A percentile compares a stretch with the other conserved stretches of the same genome.
phyloP scores from a whole-genome alignment of 2,113 vertebrate genomes.

The Prochilodus magdalenae region DNA sequence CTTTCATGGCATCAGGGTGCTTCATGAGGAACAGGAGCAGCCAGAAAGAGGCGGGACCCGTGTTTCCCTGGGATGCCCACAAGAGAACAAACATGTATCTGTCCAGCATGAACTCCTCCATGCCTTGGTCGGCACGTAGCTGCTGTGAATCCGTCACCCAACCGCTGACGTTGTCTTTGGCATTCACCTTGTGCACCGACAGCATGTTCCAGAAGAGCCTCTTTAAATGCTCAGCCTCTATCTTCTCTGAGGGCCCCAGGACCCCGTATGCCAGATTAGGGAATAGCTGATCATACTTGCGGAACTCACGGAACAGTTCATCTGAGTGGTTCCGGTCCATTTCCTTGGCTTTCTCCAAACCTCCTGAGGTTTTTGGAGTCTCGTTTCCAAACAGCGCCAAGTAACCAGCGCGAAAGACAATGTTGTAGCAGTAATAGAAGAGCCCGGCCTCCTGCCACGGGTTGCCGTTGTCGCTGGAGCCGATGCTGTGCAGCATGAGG shows the following conservation, averaged over 20 bases:
- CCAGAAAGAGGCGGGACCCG: conserved; percentile 89
- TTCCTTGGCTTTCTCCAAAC: conserved; percentile 67
- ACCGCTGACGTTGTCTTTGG: conserved; percentile 81
- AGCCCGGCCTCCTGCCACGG: conserved; percentile 82
- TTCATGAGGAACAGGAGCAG: conserved; percentile 88
- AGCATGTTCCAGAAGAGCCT: conserved; percentile 79
- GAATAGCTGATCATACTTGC: conserved; percentile 86
- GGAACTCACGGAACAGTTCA: conserved; percentile 72
- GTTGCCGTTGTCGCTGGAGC: conserved; percentile 36
- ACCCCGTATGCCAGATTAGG: conserved; percentile 81
- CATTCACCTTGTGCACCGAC: conserved; percentile 68
- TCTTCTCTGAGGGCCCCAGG: conserved; percentile 74
- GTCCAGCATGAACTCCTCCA: conserved; percentile 76
- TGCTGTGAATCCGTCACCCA: conserved; percentile 82
- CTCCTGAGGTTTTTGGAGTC: conserved; percentile 15
- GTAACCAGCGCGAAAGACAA: conserved; percentile 87
- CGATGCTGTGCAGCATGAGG: conserved; percentile 73
- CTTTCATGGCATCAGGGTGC: conserved; percentile 85
- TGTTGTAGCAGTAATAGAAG: conserved; percentile 86
- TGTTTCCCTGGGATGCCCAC: conserved; percentile 93
- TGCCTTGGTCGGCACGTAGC: conserved; percentile 64
- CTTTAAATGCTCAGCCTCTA: conserved; percentile 76
- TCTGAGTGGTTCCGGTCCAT: conserved; percentile 75
- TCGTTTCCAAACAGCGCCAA: conserved; percentile 84
- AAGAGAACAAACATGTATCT: conserved; percentile 88